A percentile compares a stretch with the other conserved stretches of the same genome.
These are phyloP conservation scores for Sorex maritimensis DNA, from an alignment of 2,797 vertebrate species.

Conservation along the genomic window DNA sequence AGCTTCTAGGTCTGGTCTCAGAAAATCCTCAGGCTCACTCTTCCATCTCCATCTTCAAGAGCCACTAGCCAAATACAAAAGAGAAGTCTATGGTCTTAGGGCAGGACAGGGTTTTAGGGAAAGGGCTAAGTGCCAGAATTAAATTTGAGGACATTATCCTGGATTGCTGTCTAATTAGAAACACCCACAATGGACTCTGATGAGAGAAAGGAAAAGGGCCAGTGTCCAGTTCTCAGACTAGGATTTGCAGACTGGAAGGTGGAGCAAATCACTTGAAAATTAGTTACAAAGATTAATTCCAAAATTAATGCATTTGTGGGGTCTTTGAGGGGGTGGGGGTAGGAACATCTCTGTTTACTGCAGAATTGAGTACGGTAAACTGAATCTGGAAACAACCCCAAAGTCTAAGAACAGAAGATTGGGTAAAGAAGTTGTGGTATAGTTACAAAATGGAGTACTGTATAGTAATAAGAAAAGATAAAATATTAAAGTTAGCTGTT, in stretches of 20 bases:
- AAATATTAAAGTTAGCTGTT: no score
- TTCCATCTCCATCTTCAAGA: background rate
- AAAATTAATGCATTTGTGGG: no score
- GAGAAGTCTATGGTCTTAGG: background rate
- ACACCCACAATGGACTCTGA: fast-evolving
- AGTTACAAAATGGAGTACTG: no score
- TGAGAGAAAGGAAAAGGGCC: background rate
- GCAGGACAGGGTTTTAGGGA: background rate
- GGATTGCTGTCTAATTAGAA: background rate
- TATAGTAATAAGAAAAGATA: no score
- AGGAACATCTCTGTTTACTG: no score
- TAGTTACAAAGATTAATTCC: background rate
- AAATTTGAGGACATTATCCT: background rate
- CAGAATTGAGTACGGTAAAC: no score
- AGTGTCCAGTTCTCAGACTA: background rate
- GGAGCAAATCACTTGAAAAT: background rate
- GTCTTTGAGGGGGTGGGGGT: no score
- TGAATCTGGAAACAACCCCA: no score
- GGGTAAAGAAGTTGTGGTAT: no score
- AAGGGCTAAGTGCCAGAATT: background rate
- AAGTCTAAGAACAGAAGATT: no score
- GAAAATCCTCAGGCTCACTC: fast-evolving
- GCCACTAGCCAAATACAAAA: no score
- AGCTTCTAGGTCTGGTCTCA: background rate
- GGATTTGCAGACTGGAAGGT: background rate